Evolutionary conservation across 2,888 invertebrate genomes (phyloP).

Genomic region (Dolomedes plantarius): DNA sequence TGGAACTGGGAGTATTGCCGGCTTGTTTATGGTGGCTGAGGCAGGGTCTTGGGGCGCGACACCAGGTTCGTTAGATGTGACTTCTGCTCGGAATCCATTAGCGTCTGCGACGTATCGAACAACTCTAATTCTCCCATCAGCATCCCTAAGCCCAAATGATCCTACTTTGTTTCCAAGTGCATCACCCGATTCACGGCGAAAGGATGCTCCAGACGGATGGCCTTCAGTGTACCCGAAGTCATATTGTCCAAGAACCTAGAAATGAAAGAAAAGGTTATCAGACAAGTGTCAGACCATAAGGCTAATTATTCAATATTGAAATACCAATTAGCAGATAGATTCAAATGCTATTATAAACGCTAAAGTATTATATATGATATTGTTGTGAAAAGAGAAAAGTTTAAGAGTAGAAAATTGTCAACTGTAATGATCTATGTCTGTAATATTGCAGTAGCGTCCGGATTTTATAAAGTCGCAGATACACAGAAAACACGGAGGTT

Average conservation of each 20-base stretch:
- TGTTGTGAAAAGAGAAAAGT: too few relatives aligned
- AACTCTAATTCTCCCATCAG: constrained; percentile 69
- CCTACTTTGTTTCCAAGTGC: constrained; percentile 69
- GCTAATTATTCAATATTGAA: too few relatives aligned
- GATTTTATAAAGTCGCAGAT: too few relatives aligned
- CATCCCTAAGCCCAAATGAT: constrained; percentile 70
- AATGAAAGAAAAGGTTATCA: too few relatives aligned
- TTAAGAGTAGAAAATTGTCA: too few relatives aligned
- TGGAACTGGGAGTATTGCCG: constrained; percentile 26
- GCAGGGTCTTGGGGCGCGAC: constrained; percentile 57
- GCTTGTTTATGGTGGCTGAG: constrained; percentile 63
- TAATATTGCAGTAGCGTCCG: too few relatives aligned
- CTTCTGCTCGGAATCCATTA: constrained; percentile 58
- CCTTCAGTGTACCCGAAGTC: constrained; percentile 60
- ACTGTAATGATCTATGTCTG: too few relatives aligned
- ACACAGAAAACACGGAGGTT: too few relatives aligned
- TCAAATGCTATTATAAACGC: too few relatives aligned
- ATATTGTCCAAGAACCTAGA: constrained; percentile 35
- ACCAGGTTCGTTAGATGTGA: constrained; percentile 59
- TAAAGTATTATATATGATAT: too few relatives aligned
- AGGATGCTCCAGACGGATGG: constrained; percentile 55
- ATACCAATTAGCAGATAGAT: too few relatives aligned
- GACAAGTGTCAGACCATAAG: too few relatives aligned
- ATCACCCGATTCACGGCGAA: constrained; percentile 68
- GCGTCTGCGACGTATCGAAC: constrained; percentile 59